Percentiles rank a stretch among this genome's conserved stretches.
Evolutionary conservation across 2,888 invertebrate genomes (phyloP).

Genomic region (Macroteleia sp.): DNA sequence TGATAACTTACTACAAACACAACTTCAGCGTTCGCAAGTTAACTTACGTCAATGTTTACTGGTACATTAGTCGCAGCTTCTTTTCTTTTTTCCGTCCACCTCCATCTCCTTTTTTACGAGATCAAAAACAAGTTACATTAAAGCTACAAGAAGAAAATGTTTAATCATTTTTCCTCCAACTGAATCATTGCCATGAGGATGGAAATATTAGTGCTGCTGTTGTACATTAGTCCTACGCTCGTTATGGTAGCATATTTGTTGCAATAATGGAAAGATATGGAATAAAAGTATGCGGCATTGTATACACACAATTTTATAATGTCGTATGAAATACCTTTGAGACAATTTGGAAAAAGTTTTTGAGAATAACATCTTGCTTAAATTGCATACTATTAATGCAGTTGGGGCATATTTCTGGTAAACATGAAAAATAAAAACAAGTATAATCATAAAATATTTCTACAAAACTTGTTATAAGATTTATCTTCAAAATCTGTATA

Average conservation of each 20-base stretch:
- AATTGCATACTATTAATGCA: no score
- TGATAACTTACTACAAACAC: conserved; percentile 65
- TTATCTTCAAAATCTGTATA: no score
- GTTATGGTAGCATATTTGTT: conserved; percentile 9
- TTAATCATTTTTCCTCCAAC: conserved; percentile 3
- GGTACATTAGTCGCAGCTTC: conserved; percentile 56
- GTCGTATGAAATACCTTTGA: not conserved
- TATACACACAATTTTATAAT: not conserved
- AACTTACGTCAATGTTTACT: conserved; percentile 65
- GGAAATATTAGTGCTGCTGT: conserved; percentile 12
- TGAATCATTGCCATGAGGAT: conserved; percentile 16
- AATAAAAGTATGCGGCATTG: no score
- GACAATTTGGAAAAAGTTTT: not conserved
- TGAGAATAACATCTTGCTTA: not conserved
- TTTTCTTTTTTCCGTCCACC: conserved; percentile 9
- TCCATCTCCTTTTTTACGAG: conserved; percentile 12
- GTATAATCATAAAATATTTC: no score
- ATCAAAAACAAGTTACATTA: conserved; percentile 49
- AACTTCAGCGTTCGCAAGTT: conserved; percentile 34
- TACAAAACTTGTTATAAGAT: no score
- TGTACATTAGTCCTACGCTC: conserved; percentile 17
- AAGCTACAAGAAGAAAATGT: conserved; percentile 26
- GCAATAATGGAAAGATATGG: conserved; percentile 3
- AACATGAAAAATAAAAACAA: no score
- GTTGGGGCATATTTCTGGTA: no score